Evolutionary conservation across 2,113 vertebrate species (phyloP).

Genomic region (Gracilinanus agilis): DNA sequence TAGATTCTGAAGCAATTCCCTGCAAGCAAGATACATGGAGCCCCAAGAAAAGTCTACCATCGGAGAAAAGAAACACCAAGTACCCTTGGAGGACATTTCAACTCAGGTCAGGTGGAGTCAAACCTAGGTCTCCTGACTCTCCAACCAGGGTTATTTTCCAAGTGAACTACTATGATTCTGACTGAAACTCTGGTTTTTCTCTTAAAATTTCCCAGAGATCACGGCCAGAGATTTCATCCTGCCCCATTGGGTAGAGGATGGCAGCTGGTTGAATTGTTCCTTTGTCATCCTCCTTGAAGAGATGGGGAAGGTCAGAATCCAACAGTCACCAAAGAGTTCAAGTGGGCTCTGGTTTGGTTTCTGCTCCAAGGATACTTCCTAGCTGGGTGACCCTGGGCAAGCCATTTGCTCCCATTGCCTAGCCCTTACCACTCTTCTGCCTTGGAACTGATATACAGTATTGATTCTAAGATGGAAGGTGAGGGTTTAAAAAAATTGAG

Average conservation of each 20-base stretch:
- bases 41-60: no score
- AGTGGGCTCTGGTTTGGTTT: conserved; percentile 47
- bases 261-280: conserved; percentile 72
- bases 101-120: not conserved
- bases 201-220: conserved; percentile 66
- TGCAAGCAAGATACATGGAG: no score
- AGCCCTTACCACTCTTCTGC: no score
- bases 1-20: no score
- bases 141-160: conserved; percentile 28
- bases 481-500: no score
- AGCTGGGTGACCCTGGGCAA: not conserved
- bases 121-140: not conserved
- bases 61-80: no score
- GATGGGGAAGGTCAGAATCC: conserved; percentile 63
- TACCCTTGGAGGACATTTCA: no score
- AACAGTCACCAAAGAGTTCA: conserved; percentile 65
- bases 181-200: not conserved
- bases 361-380: conserved; percentile 60
- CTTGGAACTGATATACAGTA: no score
- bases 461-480: no score
- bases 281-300: conserved; percentile 66
- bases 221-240: conserved; percentile 64
- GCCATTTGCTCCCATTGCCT: no score
- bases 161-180: not conserved
- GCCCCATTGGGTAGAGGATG: conserved; percentile 58